Base-by-base conservation (phyloP, 2,113 vertebrate genomes). In the Brachypteracias leptosomus region DNA sequence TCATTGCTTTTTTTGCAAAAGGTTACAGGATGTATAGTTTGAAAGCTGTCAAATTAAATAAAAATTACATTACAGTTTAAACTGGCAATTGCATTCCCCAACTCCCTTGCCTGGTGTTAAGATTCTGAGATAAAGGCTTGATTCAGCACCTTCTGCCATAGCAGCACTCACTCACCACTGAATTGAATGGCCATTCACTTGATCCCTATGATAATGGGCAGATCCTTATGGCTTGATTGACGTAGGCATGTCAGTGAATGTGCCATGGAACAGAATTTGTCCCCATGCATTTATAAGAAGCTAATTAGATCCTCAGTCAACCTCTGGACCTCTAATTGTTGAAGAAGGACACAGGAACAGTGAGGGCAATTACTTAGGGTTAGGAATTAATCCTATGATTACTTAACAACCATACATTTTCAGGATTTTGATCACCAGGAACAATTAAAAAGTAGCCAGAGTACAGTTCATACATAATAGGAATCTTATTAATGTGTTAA, bases 371-470 rank as follows among this genome's bases (percentile, higher is more conserved):
- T 89, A 77, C 33, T 66, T 26, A 28, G 54, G 15, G 38, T 36
- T 21, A 52, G 40, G n/a, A 68, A 47, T 82, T 80, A 8, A 42
- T 33, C 38, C 72, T 10, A 0, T 61, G 42, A 40, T 63, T 58
- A 57, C 42, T 58, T 54, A 73, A 76, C 28, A 52, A 42, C 49
- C 29, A 31, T 15, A 8, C 51, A 47, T 73, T 88, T 94, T 86
- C 38, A 40, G 24, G 46, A 59, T 85, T 84, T 96, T 91, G 31
- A 78, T 73, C 85, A 46, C 44, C 59, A 70, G 70, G 76, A 94
- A 83, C 29, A 28, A 95, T 97, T 97, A 96, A 96, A 97, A 95
- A 94, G 71, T 93, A 93, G 55, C 80, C 59, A 93, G 81, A 85
- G 92, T 58, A n/a, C 40, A 38, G 87, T 93, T 96, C 68, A 80